These are phyloP conservation scores for Aphidius colemani DNA, from an alignment of 2,888 invertebrate genomes.

Conservation along the genomic window DNA sequence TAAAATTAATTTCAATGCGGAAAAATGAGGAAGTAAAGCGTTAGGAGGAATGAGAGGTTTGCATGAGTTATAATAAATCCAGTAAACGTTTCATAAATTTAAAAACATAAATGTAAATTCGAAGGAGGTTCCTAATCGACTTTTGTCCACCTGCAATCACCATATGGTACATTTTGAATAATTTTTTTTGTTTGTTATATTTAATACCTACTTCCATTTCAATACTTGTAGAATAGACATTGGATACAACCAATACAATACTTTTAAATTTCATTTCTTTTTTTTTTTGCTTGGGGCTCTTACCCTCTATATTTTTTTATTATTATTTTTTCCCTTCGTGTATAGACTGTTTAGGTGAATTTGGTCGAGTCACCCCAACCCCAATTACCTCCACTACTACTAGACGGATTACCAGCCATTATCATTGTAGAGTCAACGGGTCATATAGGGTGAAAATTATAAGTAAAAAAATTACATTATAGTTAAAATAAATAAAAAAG, in stretches of 20 bases:
- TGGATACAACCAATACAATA: conserved; percentile 35
- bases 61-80: conserved; percentile 55
- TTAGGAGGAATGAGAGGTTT: conserved; percentile 42
- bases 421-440: conserved; percentile 53
- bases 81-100: conserved; percentile 51
- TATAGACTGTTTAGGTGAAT: conserved; percentile 13
- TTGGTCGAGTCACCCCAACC: conserved; percentile 42
- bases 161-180: conserved; percentile 54
- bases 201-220: conserved; percentile 16
- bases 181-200: conserved; percentile 14
- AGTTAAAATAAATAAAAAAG: not conserved
- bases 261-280: conserved; percentile 2
- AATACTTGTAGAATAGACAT: conserved; percentile 38
- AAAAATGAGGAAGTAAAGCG: too few species aligned
- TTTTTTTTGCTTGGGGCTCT: conserved; percentile 14
- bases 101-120: conserved; percentile 57
- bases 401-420: conserved; percentile 57
- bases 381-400: conserved; percentile 49
- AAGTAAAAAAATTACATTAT: not conserved
- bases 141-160: conserved; percentile 57
- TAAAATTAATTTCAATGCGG: too few species aligned
- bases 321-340: conserved; percentile 20
- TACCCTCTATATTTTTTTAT: conserved; percentile 27
- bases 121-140: conserved; percentile 54
- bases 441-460: conserved; percentile 30